A percentile compares a stretch with the other conserved stretches of the same genome.
phyloP scores from a whole-genome alignment of 2,888 invertebrate genomes.

The Nipponacmea schrenckii region DNA sequence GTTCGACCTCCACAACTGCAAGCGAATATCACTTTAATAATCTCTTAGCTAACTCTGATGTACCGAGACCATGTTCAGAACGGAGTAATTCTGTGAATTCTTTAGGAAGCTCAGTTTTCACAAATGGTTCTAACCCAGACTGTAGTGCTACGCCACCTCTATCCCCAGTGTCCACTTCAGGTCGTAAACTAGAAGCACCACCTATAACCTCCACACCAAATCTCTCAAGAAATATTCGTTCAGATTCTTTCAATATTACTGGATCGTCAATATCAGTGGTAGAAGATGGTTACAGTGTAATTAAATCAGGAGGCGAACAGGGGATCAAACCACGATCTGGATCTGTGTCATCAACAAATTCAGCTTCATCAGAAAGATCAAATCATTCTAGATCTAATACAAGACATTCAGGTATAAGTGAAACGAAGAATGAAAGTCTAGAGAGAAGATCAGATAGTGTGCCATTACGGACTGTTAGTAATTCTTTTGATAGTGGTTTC shows the following conservation, averaged over 20 bases:
- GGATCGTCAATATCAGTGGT: background rate
- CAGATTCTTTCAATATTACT: background rate
- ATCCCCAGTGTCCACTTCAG: background rate
- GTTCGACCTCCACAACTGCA: background rate
- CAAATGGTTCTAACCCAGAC: background rate
- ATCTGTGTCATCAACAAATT: background rate
- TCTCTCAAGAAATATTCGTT: background rate
- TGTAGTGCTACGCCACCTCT: background rate
- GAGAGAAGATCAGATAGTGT: background rate
- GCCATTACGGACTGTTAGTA: slow-evolving; percentile 32
- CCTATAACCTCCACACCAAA: background rate
- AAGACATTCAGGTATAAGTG: background rate
- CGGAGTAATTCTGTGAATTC: slow-evolving; percentile 11
- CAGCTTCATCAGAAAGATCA: background rate
- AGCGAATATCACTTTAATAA: slow-evolving; percentile 12
- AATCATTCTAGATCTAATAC: background rate
- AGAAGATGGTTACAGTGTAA: background rate
- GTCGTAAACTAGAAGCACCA: background rate
- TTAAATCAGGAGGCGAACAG: background rate
- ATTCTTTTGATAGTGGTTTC: slow-evolving; percentile 51
- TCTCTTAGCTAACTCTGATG: slow-evolving; percentile 16
- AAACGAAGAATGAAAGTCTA: background rate
- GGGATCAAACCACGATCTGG: background rate
- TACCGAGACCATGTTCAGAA: background rate
- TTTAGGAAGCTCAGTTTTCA: background rate